Evolutionary conservation across 2,797 vertebrate species (phyloP).

Genomic region (Micromesistius poutassou): DNA sequence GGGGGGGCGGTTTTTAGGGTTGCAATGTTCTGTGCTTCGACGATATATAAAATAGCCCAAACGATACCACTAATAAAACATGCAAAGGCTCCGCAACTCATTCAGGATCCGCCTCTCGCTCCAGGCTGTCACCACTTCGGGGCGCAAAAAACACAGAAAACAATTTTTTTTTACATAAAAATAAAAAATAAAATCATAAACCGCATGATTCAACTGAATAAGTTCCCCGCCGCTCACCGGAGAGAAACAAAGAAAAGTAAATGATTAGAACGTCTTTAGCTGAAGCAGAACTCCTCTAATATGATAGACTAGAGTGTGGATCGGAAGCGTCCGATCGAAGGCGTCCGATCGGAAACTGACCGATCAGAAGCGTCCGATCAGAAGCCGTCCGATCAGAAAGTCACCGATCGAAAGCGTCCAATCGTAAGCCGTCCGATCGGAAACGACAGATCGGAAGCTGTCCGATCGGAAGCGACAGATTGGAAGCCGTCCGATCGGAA

Average conservation of each 20-base stretch:
- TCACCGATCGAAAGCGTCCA: no score
- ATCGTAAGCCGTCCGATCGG: no score
- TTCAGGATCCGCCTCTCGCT: background rate
- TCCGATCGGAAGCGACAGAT: no score
- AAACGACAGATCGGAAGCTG: no score
- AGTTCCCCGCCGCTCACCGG: slow-evolving; percentile 33
- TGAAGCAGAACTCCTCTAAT: slow-evolving; percentile 45
- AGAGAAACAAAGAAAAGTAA: slow-evolving; percentile 26
- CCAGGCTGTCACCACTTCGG: background rate
- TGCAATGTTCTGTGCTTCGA: background rate
- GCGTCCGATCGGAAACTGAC: no score
- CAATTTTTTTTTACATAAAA: slow-evolving; percentile 36
- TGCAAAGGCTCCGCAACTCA: background rate
- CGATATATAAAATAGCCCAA: background rate
- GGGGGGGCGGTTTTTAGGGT: background rate
- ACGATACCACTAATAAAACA: background rate
- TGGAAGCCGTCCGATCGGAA: no score
- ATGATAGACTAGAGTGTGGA: background rate
- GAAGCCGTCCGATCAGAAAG: no score
- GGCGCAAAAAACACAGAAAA: slow-evolving; percentile 24
- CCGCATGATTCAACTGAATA: slow-evolving; percentile 19
- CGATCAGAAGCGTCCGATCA: no score
- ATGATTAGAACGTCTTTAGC: slow-evolving; percentile 34
- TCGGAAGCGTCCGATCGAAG: no score
- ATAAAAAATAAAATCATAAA: slow-evolving; percentile 12